phyloP scores from a whole-genome alignment of 1,140 invertebrate species.

The Atta texana region DNA sequence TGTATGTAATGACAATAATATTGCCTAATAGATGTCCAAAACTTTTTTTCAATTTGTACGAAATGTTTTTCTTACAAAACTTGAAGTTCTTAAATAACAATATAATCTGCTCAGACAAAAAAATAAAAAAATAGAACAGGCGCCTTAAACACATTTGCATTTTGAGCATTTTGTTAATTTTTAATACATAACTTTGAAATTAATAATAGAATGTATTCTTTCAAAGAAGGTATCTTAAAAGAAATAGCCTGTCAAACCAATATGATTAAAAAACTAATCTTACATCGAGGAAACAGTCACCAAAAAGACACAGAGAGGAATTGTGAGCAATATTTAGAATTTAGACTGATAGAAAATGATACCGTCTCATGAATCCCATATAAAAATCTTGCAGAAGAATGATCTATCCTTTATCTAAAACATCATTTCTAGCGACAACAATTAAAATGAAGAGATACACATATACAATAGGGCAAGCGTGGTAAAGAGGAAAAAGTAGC shows the following conservation, averaged over 20 bases:
- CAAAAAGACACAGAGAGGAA: background rate
- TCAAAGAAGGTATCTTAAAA: background rate
- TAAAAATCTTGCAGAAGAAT: background rate
- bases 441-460: slow-evolving; percentile 6
- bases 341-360: background rate
- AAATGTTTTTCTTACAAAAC: background rate
- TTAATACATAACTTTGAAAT: background rate
- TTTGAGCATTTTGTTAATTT: background rate
- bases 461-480: background rate
- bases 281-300: background rate
- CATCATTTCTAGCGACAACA: background rate
- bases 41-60: background rate
- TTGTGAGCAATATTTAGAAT: background rate
- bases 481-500: background rate
- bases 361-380: background rate
- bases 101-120: background rate
- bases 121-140: background rate
- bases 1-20: background rate
- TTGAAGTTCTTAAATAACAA: background rate
- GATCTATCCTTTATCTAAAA: background rate
- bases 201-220: background rate
- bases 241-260: background rate
- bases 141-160: background rate
- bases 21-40: background rate
- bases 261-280: background rate